These are phyloP conservation scores for Chaetura pelagica DNA, from an alignment of 2,113 vertebrate genomes.

Conservation along the genomic window DNA sequence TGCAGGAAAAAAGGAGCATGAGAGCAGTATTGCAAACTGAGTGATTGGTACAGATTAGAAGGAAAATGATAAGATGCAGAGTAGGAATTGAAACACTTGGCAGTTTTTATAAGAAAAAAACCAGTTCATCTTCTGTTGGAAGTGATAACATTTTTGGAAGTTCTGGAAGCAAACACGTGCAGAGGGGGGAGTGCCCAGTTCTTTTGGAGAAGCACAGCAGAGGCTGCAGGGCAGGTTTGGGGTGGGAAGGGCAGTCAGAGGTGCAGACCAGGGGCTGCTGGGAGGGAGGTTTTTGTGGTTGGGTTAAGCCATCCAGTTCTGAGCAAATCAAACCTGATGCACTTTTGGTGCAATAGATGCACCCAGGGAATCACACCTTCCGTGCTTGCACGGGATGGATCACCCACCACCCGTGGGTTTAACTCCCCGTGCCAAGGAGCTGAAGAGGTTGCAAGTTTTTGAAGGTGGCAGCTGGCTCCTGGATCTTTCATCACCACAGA, in stretches of 20 bases:
- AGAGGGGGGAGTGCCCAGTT: neutral
- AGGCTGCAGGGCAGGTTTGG: too few relatives aligned
- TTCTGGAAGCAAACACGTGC: neutral
- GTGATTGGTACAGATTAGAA: neutral
- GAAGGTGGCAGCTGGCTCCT: neutral
- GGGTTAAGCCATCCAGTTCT: neutral
- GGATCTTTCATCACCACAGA: neutral
- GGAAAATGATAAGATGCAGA: neutral
- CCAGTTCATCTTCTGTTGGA: neutral
- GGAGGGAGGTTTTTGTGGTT: too few relatives aligned
- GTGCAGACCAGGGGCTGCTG: neutral
- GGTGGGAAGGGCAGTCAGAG: neutral
- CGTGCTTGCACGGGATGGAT: neutral
- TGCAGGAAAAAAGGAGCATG: neutral
- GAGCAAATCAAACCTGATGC: neutral
- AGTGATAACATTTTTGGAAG: neutral
- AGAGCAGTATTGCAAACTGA: neutral
- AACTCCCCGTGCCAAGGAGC: neutral
- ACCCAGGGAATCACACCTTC: neutral
- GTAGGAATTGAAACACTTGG: neutral
- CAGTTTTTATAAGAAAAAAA: neutral
- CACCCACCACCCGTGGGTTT: rapidly evolving
- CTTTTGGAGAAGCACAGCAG: neutral
- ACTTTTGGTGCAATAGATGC: neutral
- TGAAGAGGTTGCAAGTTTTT: neutral